Evolutionary conservation across 2,888 invertebrate species (phyloP), one percentile per base, ranked within the genome.

Genomic region (Campaea margaritaria): DNA sequence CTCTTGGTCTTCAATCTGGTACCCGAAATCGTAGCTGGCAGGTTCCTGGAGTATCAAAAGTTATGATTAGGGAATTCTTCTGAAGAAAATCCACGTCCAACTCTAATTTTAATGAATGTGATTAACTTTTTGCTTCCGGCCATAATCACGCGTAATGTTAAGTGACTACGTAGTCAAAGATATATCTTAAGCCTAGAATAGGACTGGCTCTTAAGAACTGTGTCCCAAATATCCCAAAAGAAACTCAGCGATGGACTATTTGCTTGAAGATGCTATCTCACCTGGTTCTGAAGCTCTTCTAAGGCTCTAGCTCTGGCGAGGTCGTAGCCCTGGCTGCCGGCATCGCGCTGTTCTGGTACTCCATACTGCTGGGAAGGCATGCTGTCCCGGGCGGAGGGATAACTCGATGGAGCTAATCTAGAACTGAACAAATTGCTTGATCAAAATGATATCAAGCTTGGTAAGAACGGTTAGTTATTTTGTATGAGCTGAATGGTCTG

Each of bases 21-120:
- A 95, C 27, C 93, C 87, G 76, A 95, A 95, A 74, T 95, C 94
- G 77, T 95, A 95, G 82, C 93, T 94, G 5, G 95, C 95, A 62
- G 95, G 95, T 62, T 94, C 95, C 93, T 95, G 74, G 0, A 67
- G 58, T 38, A 14, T 13, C 2, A 27, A 9, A 14, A 34, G 7
- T 12, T 36, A n/a, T 1, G 0, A 9, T 34, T 36, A 1, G 36
- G 0, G 1, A 11, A 39, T 8, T 1, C 5, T 9, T 39, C 9
- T 36, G 21, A 21, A 21, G 21, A 5, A 21, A 21, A 21, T 21
- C 2, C 5, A 21, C n/a, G n/a, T n/a, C n/a, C n/a, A n/a, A n/a
- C n/a, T n/a, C n/a, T n/a, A n/a, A n/a, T n/a, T n/a, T n/a, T n/a
- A n/a, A n/a, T n/a, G n/a, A n/a, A n/a, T n/a, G n/a, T n/a, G n/a